A percentile compares a stretch with the other conserved stretches of the same genome.
Evolutionary conservation across 2,797 vertebrate genomes (phyloP).

Genomic region (Anguilla marmorata): DNA sequence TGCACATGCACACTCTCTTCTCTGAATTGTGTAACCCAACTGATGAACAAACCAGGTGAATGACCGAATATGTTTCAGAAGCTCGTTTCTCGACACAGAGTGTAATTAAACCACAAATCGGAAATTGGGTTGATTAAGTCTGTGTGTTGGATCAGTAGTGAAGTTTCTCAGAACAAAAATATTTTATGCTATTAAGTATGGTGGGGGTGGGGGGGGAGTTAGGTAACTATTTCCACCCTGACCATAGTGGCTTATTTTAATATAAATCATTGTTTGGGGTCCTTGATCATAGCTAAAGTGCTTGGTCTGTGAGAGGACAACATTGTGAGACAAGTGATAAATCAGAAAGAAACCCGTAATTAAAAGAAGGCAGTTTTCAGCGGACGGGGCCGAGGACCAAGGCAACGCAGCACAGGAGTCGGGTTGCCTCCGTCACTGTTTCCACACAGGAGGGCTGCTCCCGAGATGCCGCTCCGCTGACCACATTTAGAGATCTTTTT

Average conservation of each 20-base stretch:
- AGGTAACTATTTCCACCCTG: slow-evolving; percentile 53
- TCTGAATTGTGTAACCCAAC: slow-evolving; percentile 2
- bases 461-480: slow-evolving; percentile 48
- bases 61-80: slow-evolving; percentile 32
- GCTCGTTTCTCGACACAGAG: slow-evolving; percentile 31
- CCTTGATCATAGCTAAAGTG: slow-evolving; percentile 57
- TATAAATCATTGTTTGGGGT: slow-evolving; percentile 52
- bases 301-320: slow-evolving; percentile 52
- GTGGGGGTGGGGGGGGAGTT: slow-evolving; percentile 39
- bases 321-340: slow-evolving; percentile 60
- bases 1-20: neutral
- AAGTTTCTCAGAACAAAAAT: slow-evolving; percentile 41
- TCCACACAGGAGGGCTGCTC: slow-evolving; percentile 51
- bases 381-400: slow-evolving; percentile 60
- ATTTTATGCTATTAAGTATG: slow-evolving; percentile 43
- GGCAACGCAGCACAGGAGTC: slow-evolving; percentile 45
- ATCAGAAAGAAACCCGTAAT: slow-evolving; percentile 66
- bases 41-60: slow-evolving; percentile 40
- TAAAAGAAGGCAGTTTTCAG: slow-evolving; percentile 56
- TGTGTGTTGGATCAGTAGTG: slow-evolving; percentile 39
- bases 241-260: slow-evolving; percentile 47
- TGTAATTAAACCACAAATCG: slow-evolving; percentile 41
- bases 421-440: slow-evolving; percentile 59
- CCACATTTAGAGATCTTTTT: slow-evolving; percentile 61
- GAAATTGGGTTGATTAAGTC: slow-evolving; percentile 39